Percentiles rank a stretch among this genome's conserved stretches.
These are phyloP conservation scores for Gonatopus flavifemur DNA, from an alignment of 1,140 invertebrate genomes.

Conservation along the genomic window DNA sequence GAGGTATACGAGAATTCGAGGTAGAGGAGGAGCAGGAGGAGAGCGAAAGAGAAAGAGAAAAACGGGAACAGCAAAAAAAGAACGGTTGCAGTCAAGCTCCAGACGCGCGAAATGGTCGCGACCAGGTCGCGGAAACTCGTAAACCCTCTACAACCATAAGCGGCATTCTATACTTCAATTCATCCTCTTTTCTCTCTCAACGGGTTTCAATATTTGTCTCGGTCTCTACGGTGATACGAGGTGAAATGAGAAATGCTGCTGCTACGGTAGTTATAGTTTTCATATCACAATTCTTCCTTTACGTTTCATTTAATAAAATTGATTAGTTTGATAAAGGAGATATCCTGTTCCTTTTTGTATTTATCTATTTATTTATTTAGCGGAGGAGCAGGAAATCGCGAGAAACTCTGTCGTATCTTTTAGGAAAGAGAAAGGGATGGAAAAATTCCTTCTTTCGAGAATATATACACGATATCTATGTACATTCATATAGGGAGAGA, in stretches of 20 bases:
- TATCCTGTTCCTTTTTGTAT: slow-evolving; percentile 2
- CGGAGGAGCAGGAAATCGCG: slow-evolving; percentile 18
- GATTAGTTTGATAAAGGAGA: too few relatives aligned
- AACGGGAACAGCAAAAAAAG: slow-evolving; percentile 7
- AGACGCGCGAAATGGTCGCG: slow-evolving; percentile 47
- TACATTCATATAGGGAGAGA: slow-evolving; percentile 1
- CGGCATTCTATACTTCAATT: slow-evolving; percentile 34
- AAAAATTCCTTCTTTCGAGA: slow-evolving; percentile 16
- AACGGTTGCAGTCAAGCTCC: slow-evolving; percentile 35
- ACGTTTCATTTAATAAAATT: too few relatives aligned
- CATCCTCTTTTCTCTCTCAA: slow-evolving; percentile 17
- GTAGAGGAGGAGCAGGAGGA: slow-evolving; percentile 8
- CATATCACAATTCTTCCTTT: neutral
- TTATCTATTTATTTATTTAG: slow-evolving; percentile 9
- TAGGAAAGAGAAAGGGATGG: too few relatives aligned
- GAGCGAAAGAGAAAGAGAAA: slow-evolving; percentile 4
- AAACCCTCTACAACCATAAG: slow-evolving; percentile 44
- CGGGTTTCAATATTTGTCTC: neutral
- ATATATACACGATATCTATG: slow-evolving; percentile 11
- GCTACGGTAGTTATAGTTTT: neutral
- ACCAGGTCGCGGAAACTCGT: slow-evolving; percentile 51
- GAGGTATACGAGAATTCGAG: slow-evolving; percentile 1
- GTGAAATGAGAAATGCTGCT: neutral
- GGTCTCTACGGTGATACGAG: neutral
- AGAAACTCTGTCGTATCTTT: slow-evolving; percentile 25